These are phyloP conservation scores for Rhynchomys soricoides DNA, from an alignment of 2,113 vertebrate genomes.

Conservation along the genomic window DNA sequence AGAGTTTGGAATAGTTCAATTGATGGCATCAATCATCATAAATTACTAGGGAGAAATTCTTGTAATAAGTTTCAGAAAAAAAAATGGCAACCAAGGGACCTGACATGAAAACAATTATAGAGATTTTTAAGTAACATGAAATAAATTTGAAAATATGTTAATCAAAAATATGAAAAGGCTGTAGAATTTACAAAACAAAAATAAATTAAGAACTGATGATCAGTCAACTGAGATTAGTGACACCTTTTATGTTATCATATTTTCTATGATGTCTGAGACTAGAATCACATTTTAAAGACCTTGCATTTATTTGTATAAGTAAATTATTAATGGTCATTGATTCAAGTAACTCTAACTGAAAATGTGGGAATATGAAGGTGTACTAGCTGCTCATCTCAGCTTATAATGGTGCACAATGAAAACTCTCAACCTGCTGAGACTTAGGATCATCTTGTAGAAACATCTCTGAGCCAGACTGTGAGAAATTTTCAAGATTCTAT, in stretches of 20 bases:
- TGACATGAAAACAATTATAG: background rate
- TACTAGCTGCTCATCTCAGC: background rate
- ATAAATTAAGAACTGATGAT: background rate
- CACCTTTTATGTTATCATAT: background rate
- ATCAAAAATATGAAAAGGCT: background rate
- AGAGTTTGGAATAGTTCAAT: conserved; percentile 10
- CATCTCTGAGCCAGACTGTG: background rate
- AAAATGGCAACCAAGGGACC: background rate
- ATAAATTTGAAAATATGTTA: background rate
- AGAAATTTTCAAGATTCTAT: background rate
- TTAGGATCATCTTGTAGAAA: background rate
- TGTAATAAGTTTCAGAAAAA: conserved; percentile 15
- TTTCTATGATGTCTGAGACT: background rate
- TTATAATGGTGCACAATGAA: background rate
- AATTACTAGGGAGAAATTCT: background rate
- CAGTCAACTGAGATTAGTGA: background rate
- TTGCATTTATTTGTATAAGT: background rate
- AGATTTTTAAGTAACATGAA: background rate
- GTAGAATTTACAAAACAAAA: conserved; percentile 24
- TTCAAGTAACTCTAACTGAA: background rate
- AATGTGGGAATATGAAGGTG: background rate
- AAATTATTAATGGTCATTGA: background rate
- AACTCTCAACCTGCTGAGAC: background rate
- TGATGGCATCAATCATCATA: background rate
- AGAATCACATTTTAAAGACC: background rate